Base-by-base conservation (phyloP, 2,888 invertebrate genomes). In the Drosophila seclusa region DNA sequence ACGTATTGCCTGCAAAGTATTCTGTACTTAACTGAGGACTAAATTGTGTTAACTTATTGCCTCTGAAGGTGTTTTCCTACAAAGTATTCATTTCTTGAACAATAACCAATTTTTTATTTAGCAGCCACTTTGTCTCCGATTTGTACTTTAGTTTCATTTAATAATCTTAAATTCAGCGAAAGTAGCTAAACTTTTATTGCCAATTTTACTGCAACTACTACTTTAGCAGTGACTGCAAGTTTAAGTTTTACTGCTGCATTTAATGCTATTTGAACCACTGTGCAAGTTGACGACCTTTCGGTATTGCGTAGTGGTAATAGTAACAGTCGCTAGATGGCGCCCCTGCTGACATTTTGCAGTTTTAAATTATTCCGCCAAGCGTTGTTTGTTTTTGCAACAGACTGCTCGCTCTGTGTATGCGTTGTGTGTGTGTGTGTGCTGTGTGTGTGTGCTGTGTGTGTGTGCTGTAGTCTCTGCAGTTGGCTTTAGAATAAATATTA, bases 401-500 rank as follows among this genome's bases (percentile, higher is more conserved):
- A 60, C 11, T 49, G 49, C 27, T 42, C 34, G 16, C 16, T 24
- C 27, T 40, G 21, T 45, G 21, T 21, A 2, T 21, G 50, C 57
- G 54, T 62, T 58, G 24, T 36, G 42, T 36, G 16, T 27, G 16
- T 27, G 4, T 29, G 13, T 63, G 10, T 49, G 32, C 34, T 21
- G 40, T 36, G 13, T 31, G 27, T 29, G 29, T 54, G 49, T 64
- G 57, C 31, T 64, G 36, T 50, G 67, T 64, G 53, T 57, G 31
- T 55, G 67, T 49, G 59, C 29, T 49, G 40, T 21, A 48, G 48
- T 45, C 57, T 18, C 54, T 68, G 81, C 66, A 67, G 62, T 59
- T 80, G 80, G 87, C 83, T 59, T 83, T 88, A 80, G 81, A 84
- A 85, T 85, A 88, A 84, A 84, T 85, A 88, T 81, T 69, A 80